phyloP scores from a whole-genome alignment of 2,888 invertebrate species.

The Oscheius myriophilus region DNA sequence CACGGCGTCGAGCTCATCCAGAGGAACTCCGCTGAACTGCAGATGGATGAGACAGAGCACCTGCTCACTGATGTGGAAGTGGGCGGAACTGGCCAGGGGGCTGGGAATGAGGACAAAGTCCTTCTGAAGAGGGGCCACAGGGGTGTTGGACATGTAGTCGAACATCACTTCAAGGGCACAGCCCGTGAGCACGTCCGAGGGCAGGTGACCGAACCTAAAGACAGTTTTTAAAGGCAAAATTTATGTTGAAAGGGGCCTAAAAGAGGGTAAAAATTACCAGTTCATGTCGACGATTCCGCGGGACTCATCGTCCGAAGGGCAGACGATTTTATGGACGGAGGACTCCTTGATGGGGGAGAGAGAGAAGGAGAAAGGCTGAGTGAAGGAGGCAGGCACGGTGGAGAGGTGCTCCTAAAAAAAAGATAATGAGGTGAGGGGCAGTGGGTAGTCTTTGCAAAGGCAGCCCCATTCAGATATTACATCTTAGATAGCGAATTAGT shows the following conservation, averaged over 20 bases:
- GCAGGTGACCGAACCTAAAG: slow-evolving; percentile 42
- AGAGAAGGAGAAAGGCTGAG: slow-evolving; percentile 55
- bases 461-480: too few species aligned
- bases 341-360: slow-evolving; percentile 38
- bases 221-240: not conserved
- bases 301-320: slow-evolving; percentile 65
- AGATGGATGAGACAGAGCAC: slow-evolving; percentile 48
- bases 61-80: slow-evolving; percentile 45
- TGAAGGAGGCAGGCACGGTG: slow-evolving; percentile 52
- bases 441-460: too few species aligned
- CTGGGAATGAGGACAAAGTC: slow-evolving; percentile 64
- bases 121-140: slow-evolving; percentile 84
- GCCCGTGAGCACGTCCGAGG: slow-evolving; percentile 37
- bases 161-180: slow-evolving; percentile 56
- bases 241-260: too few species aligned
- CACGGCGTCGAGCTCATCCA: slow-evolving; percentile 54
- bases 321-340: slow-evolving; percentile 45
- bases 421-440: too few species aligned
- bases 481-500: too few species aligned
- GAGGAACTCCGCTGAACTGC: slow-evolving; percentile 63
- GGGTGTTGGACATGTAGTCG: slow-evolving; percentile 80
- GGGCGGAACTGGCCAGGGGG: slow-evolving; percentile 54
- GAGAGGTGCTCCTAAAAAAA: slow-evolving; percentile 74
- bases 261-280: slow-evolving; percentile 61
- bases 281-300: slow-evolving; percentile 62